Evolutionary conservation across 2,888 invertebrate genomes (phyloP).

Genomic region (Cerastoderma edule): DNA sequence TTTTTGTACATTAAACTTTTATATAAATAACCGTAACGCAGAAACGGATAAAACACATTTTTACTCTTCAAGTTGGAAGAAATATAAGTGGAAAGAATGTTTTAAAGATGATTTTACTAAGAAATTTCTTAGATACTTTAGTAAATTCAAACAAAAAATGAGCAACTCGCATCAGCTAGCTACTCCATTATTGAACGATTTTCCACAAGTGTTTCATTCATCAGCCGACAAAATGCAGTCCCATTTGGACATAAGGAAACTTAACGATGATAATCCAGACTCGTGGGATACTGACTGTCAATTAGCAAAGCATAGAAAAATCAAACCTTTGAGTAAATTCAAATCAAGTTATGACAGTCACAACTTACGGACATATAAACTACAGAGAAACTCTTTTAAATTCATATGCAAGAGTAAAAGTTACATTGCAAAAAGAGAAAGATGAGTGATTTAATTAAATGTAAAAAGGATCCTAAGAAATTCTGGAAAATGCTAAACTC

Average conservation of each 20-base stretch:
- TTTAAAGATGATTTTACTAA: conserved; percentile 1
- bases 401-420: conserved; percentile 1
- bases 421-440: neutral
- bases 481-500: too few relatives aligned
- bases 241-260: too few relatives aligned
- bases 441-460: too few relatives aligned
- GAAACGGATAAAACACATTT: neutral
- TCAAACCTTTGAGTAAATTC: neutral
- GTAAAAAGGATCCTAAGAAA: too few relatives aligned
- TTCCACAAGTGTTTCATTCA: neutral
- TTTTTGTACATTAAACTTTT: neutral
- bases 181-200: neutral
- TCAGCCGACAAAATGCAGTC: too few relatives aligned
- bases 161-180: neutral
- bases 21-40: neutral
- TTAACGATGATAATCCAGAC: neutral
- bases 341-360: too few relatives aligned
- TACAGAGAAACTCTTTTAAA: neutral
- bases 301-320: conserved; percentile 3
- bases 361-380: too few relatives aligned
- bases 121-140: neutral
- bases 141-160: neutral
- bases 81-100: neutral
- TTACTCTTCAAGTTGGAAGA: too few relatives aligned
- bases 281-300: conserved; percentile 4